Conservation (phyloP, 1,140 invertebrate species). For the Euglossa dilemma region DNA sequence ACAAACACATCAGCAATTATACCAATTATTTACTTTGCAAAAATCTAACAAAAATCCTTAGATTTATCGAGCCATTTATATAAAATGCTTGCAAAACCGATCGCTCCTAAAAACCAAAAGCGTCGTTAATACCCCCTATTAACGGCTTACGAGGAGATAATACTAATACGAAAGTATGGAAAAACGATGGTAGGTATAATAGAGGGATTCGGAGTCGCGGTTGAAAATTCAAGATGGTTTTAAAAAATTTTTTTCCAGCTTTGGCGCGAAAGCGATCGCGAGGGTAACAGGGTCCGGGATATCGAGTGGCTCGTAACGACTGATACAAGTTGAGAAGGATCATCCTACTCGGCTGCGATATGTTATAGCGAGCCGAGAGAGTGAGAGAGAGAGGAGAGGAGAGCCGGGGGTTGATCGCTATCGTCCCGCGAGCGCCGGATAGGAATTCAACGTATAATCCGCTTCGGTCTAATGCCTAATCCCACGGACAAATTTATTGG, state of each 20-base stretch:
- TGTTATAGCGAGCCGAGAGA: not conserved
- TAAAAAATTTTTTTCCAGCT: not conserved
- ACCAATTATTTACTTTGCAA: no score
- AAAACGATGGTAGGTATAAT: not conserved
- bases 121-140: not conserved
- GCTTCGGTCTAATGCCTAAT: constrained; percentile 59
- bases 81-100: no score
- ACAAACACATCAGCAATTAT: no score
- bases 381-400: not conserved
- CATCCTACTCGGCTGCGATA: constrained; percentile 28
- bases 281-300: not conserved
- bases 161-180: not conserved
- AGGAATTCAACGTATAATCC: constrained; percentile 61
- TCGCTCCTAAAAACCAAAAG: no score
- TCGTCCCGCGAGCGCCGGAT: constrained; percentile 43
- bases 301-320: constrained; percentile 44
- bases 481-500: constrained; percentile 65
- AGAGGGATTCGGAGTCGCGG: not conserved
- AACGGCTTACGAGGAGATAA: not conserved
- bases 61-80: no score
- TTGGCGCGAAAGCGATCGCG: constrained; percentile 30
- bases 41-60: no score
- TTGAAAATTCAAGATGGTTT: not conserved
- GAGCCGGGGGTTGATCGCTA: constrained; percentile 46
- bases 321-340: constrained; percentile 47